Base-by-base conservation (phyloP, 2,113 vertebrate genomes). In the Seriola rivoliana region DNA sequence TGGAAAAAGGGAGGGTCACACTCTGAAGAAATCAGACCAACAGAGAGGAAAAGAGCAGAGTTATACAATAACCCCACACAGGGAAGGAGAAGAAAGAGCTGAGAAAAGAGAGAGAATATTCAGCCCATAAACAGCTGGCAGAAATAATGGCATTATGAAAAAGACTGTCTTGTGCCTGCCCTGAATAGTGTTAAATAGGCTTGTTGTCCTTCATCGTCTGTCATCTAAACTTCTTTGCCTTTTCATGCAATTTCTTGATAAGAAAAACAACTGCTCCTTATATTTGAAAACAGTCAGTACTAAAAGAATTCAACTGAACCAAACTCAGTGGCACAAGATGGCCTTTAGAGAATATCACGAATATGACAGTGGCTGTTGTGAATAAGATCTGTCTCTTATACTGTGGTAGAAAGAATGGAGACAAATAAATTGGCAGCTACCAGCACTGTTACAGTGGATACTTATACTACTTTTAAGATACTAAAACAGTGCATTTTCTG, bases 91-190 rank as follows among this genome's bases (percentile, higher is more conserved):
- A 55, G 36, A 64, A 57, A 21, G 48, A 77, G 58, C 52, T 21
- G 46, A 76, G 42, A 68, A 78, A 77, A 73, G 23, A 55, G 44
- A 82, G 72, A 88, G 82, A 86, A 78, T 88, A 92, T 93, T 93
- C 84, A 94, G 87, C 78, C 59, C 62, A 85, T 90, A 89, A 90
- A 86, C 75, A 89, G 75, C 82, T 81, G 59, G 76, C 55, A 84
- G 71, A 81, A 78, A 84, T 88, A 91, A 92, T 80, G 74, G 72
- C 80, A 88, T 93, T 88, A 85, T 69, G 69, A 82, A 85, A 92
- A 89, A 89, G 52, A 84, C 63, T 66, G 64, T 84, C 81, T 82
- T 92, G 81, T 87, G 83, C 55, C 73, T 71, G 62, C 57, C 46
- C 46, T 89, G 75, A 85, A 91, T 75, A 76, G 72, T 58, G 66